Evolutionary conservation across 2,113 vertebrate genomes (phyloP), one percentile per base, ranked within the genome.

Genomic region (Dicaeum eximium): DNA sequence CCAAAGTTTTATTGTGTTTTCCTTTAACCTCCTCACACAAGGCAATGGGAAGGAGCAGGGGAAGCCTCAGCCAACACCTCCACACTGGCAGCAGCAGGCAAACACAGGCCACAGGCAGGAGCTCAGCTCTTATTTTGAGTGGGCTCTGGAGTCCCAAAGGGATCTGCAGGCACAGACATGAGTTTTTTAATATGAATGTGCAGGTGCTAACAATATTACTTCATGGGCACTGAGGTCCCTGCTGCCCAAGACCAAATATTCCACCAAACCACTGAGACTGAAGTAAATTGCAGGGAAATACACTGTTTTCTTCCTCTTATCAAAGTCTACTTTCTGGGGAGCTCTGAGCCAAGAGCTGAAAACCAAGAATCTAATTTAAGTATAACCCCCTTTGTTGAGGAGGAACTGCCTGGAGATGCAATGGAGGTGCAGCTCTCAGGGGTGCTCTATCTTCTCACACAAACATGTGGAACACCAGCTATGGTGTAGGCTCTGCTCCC

Each of bases 1-100:
- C 47, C 60, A 42, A 83, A 86, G 33, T 91, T 96, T 93, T 86
- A 96, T 86, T 93, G 64, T 86, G 48, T 72, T 95, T 96, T 88
- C 92, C 61, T 89, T 96, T 95, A 92, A 95, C 94, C 89, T 95
- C 66, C 66, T 91, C 77, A 69, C 77, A 82, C 11, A 25, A 89
- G 84, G 80, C 51, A 84, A 50, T 0, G 2, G 44, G 61, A 91
- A 89, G 58, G 48, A 89, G n/a, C 7, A 13, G 64, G 40, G 53
- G 53, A 88, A 69, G 47, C 60, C 56, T 89, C 65, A 44, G 69
- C 77, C 77, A 74, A 67, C 83, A 86, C 56, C 44, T 84, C n/a
- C 1, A 0, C 24, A 18, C 27, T 1, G 7, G 11, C 18, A 82
- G 42, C 58, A 94, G 75, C 66, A 30, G 44, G 67, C 17, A 84